Percentiles rank a stretch among this genome's conserved stretches.
Conservation (phyloP, 2,797 vertebrate genomes). For the Amniataba percoides region DNA sequence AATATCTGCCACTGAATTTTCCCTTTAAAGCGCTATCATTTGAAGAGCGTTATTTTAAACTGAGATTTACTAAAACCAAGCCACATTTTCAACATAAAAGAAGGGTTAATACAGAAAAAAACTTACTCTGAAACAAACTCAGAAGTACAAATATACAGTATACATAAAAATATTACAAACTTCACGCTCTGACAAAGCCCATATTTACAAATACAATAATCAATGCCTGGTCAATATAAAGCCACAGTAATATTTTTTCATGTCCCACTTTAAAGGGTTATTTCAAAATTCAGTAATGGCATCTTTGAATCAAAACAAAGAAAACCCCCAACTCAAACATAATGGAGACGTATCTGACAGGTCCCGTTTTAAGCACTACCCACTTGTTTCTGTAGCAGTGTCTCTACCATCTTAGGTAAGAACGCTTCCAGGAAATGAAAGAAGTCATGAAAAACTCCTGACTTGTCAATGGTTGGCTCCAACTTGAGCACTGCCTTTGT, state of each 20-base stretch:
- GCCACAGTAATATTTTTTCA: neutral
- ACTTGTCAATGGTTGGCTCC: conserved; percentile 67
- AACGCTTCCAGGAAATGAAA: conserved; percentile 92
- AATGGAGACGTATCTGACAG: neutral
- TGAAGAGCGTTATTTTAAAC: conserved; percentile 34
- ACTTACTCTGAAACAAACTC: conserved; percentile 19
- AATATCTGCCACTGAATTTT: conserved; percentile 8
- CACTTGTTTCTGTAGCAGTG: conserved; percentile 63
- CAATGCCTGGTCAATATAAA: conserved; percentile 8
- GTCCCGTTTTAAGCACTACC: neutral
- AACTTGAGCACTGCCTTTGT: conserved; percentile 78
- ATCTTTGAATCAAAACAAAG: conserved; percentile 29
- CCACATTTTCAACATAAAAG: conserved; percentile 40
- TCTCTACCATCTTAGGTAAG: conserved; percentile 86
- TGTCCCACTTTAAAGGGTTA: conserved; percentile 5
- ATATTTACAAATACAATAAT: conserved; percentile 14
- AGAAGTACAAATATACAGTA: conserved; percentile 26
- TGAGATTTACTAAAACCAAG: conserved; percentile 36
- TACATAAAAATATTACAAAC: conserved; percentile 33
- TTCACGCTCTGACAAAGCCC: conserved; percentile 12
- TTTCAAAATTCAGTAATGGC: neutral
- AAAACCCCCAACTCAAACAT: neutral
- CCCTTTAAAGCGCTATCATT: conserved; percentile 3
- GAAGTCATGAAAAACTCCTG: conserved; percentile 87
- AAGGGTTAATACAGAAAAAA: conserved; percentile 14